Percentiles rank a stretch among this genome's conserved stretches.
These are phyloP conservation scores for Microplitis mediator DNA, from an alignment of 1,140 invertebrate species.

Conservation along the genomic window DNA sequence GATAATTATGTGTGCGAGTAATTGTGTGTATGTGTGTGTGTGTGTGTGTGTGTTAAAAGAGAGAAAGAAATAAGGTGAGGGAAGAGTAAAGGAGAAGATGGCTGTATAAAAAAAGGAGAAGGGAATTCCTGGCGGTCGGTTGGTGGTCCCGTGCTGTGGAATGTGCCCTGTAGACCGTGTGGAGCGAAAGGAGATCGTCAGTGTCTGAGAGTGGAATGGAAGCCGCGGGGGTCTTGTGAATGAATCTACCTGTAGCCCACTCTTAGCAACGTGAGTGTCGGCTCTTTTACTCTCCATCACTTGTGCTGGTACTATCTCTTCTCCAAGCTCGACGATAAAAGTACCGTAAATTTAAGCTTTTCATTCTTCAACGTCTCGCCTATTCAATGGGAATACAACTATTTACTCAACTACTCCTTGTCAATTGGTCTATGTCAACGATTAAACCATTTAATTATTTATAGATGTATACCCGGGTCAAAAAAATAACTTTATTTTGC, in stretches of 20 bases:
- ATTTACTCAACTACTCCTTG: too few species aligned
- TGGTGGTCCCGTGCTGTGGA: constrained; percentile 45
- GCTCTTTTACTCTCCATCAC: constrained; percentile 44
- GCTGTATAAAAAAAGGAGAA: constrained; percentile 10
- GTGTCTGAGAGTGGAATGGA: constrained; percentile 10
- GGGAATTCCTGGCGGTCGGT: constrained; percentile 36
- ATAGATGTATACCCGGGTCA: too few species aligned
- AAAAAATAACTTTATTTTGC: too few species aligned
- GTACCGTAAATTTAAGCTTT: constrained; percentile 3
- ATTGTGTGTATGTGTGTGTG: too few species aligned
- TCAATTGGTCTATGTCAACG: too few species aligned
- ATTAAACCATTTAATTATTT: too few species aligned
- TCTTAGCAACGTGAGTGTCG: constrained; percentile 31
- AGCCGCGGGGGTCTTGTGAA: constrained; percentile 49
- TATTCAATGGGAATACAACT: too few species aligned
- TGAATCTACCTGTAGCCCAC: constrained; percentile 42
- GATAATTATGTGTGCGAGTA: too few species aligned
- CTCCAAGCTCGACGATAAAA: constrained; percentile 1
- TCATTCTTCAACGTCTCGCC: too few species aligned
- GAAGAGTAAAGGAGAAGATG: background rate
- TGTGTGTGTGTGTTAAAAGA: background rate
- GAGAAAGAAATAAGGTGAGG: background rate
- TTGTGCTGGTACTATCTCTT: constrained; percentile 5
- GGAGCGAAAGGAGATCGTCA: background rate
- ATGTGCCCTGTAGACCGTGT: constrained; percentile 35